A percentile compares a stretch with the other conserved stretches of the same genome.
Evolutionary conservation across 64 coral and sea anemone genomes (phyloP).

Genomic region (Stichodactyla helianthus): DNA sequence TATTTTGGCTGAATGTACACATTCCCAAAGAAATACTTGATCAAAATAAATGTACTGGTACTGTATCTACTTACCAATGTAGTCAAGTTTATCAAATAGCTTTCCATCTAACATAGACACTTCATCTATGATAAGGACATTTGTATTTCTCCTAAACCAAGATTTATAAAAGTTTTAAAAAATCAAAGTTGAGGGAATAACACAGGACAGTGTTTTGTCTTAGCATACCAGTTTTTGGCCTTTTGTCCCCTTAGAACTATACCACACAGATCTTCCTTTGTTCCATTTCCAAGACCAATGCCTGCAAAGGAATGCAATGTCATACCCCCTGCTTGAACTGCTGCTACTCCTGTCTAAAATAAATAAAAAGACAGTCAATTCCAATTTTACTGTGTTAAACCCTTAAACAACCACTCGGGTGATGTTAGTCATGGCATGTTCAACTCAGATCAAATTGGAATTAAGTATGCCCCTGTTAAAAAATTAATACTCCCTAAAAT

Average conservation of each 20-base stretch:
- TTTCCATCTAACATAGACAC: slow-evolving; percentile 81
- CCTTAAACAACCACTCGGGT: too few relatives aligned
- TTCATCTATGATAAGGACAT: slow-evolving; percentile 75
- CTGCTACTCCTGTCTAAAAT: slow-evolving; percentile 54
- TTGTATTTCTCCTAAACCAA: slow-evolving; percentile 36
- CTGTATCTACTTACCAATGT: slow-evolving; percentile 43
- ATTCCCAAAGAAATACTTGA: too few relatives aligned
- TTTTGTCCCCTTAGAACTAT: slow-evolving; percentile 34
- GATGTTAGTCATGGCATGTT: too few relatives aligned
- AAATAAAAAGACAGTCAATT: not conserved
- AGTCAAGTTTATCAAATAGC: slow-evolving; percentile 82
- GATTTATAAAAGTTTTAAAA: not conserved
- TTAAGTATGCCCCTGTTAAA: too few relatives aligned
- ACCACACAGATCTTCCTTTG: slow-evolving; percentile 29
- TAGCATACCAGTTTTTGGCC: slow-evolving; percentile 43
- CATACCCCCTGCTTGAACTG: slow-evolving; percentile 47
- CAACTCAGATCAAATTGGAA: too few relatives aligned
- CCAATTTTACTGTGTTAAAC: too few relatives aligned
- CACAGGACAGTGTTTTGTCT: not conserved
- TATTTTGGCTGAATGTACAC: too few relatives aligned
- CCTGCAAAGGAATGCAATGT: slow-evolving; percentile 67
- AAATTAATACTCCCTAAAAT: too few relatives aligned
- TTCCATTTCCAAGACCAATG: slow-evolving; percentile 59
- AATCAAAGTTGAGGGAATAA: not conserved
- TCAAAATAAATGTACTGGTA: not conserved